These are phyloP conservation scores for Noctuana brunneofusca DNA, from an alignment of 2,888 invertebrate genomes.

Conservation along the genomic window DNA sequence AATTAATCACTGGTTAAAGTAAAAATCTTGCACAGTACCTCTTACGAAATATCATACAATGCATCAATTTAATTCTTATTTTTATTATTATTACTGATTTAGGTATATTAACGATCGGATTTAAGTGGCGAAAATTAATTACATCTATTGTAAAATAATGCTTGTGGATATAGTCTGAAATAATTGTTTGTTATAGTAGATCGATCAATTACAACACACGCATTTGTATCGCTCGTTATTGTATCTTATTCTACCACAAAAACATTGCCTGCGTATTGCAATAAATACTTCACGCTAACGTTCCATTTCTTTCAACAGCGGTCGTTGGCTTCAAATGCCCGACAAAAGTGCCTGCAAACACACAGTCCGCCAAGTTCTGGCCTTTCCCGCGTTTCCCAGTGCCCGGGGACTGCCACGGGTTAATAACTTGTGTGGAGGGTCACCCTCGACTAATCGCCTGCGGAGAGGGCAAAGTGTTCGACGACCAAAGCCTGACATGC, in stretches of 20 bases:
- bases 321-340: slow-evolving; percentile 97
- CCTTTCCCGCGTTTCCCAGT: slow-evolving; percentile 96
- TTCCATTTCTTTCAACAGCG: slow-evolving; percentile 76
- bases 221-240: neutral
- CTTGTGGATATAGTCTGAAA: neutral
- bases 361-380: slow-evolving; percentile 94
- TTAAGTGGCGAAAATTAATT: no score
- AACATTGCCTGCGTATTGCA: slow-evolving; percentile 4
- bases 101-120: no score
- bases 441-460: slow-evolving; percentile 94
- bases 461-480: slow-evolving; percentile 93
- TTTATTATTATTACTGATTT: no score
- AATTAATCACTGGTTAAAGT: neutral
- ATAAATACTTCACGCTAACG: slow-evolving; percentile 24
- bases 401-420: slow-evolving; percentile 92
- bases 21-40: neutral
- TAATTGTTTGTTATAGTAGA: neutral
- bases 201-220: slow-evolving; percentile 3
- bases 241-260: neutral
- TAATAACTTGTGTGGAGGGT: slow-evolving; percentile 96
- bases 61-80: no score
- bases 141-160: neutral
- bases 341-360: slow-evolving; percentile 90
- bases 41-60: neutral
- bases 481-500: slow-evolving; percentile 91